phyloP scores from a whole-genome alignment of 2,888 invertebrate genomes.

The Serripes groenlandicus region DNA sequence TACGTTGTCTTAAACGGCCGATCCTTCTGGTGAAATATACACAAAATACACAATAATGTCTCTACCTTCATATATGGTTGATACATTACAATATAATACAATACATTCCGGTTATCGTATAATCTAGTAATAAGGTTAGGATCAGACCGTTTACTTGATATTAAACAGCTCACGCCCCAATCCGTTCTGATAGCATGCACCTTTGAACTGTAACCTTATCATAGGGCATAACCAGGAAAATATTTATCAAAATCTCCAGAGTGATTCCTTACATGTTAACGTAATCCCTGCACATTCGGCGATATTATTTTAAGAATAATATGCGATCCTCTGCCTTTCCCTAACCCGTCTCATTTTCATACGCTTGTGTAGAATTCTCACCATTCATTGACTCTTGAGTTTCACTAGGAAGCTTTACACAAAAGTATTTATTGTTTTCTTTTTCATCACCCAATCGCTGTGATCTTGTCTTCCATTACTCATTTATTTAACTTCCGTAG shows the following conservation, averaged over 20 bases:
- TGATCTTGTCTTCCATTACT: not conserved
- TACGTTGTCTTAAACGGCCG: not conserved
- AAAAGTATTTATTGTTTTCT: too few species aligned
- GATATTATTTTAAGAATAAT: not conserved
- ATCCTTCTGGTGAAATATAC: not conserved
- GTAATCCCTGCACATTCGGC: not conserved
- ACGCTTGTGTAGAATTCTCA: not conserved
- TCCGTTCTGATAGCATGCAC: not conserved
- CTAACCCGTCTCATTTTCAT: not conserved
- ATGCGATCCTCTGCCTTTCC: not conserved
- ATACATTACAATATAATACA: not conserved
- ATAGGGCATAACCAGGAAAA: too few species aligned
- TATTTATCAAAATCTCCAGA: not conserved
- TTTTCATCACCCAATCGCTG: too few species aligned
- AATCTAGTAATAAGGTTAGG: not conserved
- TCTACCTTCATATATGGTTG: not conserved
- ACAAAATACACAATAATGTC: not conserved
- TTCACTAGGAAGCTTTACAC: not conserved
- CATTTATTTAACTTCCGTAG: not conserved
- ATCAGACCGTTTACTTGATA: not conserved
- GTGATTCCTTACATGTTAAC: not conserved
- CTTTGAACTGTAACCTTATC: not conserved
- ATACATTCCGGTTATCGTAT: not conserved
- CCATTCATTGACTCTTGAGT: not conserved
- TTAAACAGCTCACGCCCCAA: not conserved